Conservation (phyloP, 2,888 invertebrate species). For the Periphyllus acericola region DNA sequence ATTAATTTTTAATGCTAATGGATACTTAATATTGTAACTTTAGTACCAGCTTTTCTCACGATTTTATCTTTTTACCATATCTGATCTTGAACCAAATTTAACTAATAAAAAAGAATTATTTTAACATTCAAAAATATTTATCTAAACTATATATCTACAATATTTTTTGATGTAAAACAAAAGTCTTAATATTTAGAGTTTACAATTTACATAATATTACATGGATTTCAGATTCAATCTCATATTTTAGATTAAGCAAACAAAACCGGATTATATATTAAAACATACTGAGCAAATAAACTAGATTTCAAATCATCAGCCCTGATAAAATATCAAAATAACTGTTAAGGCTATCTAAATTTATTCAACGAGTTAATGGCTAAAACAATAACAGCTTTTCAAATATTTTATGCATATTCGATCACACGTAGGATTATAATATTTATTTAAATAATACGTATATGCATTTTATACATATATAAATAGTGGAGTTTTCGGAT, state of each 20-base stretch:
- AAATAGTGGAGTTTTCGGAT: background rate
- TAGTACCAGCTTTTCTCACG: background rate
- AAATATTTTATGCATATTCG: background rate
- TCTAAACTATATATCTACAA: background rate
- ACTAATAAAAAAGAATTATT: background rate
- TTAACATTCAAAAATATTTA: constrained; percentile 9
- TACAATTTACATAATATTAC: constrained; percentile 5
- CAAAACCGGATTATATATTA: constrained; percentile 22
- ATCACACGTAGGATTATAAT: background rate
- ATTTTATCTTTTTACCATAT: background rate
- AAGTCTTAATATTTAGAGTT: background rate
- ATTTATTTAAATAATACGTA: background rate
- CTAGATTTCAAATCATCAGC: background rate
- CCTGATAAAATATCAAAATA: background rate
- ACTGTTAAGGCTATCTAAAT: background rate
- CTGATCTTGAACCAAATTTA: background rate
- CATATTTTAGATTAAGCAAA: constrained; percentile 1
- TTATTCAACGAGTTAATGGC: background rate
- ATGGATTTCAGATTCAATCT: constrained; percentile 13
- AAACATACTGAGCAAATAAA: background rate
- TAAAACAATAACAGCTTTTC: background rate
- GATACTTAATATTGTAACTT: background rate
- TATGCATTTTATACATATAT: background rate
- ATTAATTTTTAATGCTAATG: background rate
- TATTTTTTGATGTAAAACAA: constrained; percentile 4